phyloP scores from a whole-genome alignment of 2,888 invertebrate genomes.

The Iselma pallidipennis region DNA sequence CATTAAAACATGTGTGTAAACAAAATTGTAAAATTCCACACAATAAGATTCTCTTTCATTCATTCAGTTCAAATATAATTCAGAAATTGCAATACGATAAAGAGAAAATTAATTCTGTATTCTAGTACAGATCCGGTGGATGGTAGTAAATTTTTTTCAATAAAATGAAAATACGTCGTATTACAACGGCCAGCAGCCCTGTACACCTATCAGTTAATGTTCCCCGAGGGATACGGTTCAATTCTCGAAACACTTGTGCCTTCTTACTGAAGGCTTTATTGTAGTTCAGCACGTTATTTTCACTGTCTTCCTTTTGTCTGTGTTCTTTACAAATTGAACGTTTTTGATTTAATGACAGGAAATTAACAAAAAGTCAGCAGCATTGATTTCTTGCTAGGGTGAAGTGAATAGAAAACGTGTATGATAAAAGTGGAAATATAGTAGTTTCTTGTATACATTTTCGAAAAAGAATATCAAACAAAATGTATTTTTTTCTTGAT shows the following conservation, averaged over 20 bases:
- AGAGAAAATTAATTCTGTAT: too few relatives aligned
- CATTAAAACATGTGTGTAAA: background rate
- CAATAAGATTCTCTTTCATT: too few relatives aligned
- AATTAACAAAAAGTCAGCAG: background rate
- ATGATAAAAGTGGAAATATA: too few relatives aligned
- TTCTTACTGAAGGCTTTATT: constrained; percentile 28
- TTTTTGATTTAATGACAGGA: background rate
- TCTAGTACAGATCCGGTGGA: too few relatives aligned
- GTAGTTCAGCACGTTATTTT: constrained; percentile 25
- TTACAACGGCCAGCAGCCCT: background rate
- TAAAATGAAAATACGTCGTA: background rate
- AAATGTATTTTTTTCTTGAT: background rate
- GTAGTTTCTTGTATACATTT: background rate
- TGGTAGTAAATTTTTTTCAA: too few relatives aligned
- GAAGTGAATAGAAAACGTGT: too few relatives aligned
- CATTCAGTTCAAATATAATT: too few relatives aligned
- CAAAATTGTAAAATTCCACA: too few relatives aligned
- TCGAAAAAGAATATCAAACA: background rate
- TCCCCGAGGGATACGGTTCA: constrained; percentile 32
- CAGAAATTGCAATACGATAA: too few relatives aligned
- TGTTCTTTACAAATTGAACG: too few relatives aligned
- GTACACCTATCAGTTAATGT: constrained; percentile 34
- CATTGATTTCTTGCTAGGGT: too few relatives aligned
- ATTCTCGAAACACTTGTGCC: constrained; percentile 35
- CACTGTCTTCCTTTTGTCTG: background rate